Percentiles rank a stretch among this genome's conserved stretches.
phyloP scores from a whole-genome alignment of 2,888 invertebrate genomes.

The Caenorhabditis parvicauda region DNA sequence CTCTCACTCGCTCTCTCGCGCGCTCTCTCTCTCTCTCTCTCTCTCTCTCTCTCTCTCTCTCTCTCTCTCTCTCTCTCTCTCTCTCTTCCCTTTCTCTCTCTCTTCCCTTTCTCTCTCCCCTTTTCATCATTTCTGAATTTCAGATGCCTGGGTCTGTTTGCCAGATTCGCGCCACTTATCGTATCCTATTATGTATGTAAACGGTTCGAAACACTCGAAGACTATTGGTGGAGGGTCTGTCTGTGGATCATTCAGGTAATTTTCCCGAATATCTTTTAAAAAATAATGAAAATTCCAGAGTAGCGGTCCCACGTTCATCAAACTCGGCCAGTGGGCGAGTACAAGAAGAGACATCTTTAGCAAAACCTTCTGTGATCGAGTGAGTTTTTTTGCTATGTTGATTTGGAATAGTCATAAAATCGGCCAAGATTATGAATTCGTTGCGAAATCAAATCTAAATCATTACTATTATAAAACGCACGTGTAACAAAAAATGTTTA shows the following conservation, averaged over 20 bases:
- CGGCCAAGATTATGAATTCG: too few species aligned
- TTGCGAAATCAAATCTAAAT: too few species aligned
- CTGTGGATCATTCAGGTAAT: constrained; percentile 28
- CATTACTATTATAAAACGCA: too few species aligned
- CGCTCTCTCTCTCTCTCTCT: too few species aligned
- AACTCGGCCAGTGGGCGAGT: constrained; percentile 68
- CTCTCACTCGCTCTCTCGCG: too few species aligned
- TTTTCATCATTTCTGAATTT: constrained; percentile 3
- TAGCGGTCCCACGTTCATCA: constrained; percentile 67
- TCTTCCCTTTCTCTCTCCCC: too few species aligned
- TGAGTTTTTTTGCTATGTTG: constrained; percentile 2
- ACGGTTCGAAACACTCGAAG: constrained; percentile 21
- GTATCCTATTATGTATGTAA: constrained; percentile 30
- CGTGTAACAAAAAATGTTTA: too few species aligned
- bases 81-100: too few species aligned
- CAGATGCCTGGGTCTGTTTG: constrained; percentile 28
- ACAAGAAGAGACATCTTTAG: constrained; percentile 67
- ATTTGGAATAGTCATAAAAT: not conserved
- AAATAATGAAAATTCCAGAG: constrained; percentile 7
- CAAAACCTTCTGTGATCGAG: constrained; percentile 64
- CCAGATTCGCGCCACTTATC: constrained; percentile 34
- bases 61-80: too few species aligned
- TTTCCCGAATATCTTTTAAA: not conserved
- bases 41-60: too few species aligned
- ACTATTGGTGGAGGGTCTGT: constrained; percentile 34